Evolutionary conservation across 2,888 invertebrate genomes (phyloP), one percentile per base, ranked within the genome.

Genomic region (Cheilosia scutellata): DNA sequence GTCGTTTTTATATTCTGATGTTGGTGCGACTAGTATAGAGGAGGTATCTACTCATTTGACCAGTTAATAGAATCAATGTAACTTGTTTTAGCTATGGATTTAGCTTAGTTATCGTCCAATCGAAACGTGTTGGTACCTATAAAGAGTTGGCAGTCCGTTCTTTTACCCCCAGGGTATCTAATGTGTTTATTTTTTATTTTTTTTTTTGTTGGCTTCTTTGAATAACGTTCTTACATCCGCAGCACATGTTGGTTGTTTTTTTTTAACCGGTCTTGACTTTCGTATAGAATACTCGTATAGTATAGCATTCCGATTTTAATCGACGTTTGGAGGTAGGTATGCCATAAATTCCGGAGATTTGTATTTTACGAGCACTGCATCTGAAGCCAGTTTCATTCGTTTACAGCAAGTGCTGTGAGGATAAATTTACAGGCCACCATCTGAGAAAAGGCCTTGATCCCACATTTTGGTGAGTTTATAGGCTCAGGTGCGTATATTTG

Each of bases 301-400:
- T 27, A 51, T 51, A 27, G 49, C 84, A 84, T 84, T 84, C 71
- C 80, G 71, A 80, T 71, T 65, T 57, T 60, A 76, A 84, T 75
- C 80, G 66, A 76, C 63, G 70, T 57, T 66, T 72, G 74, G 70
- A 27, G 25, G 27, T 13, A 47, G 20, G 47, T 74, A 74, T 79
- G 84, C 79, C 44, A 84, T 79, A 80, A 84, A 84, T 84, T 80
- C 84, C 80, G 29, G 13, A 71, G 80, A 80, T 80, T 44, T 53
- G 58, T 68, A 68, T 68, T 83, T 74, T 63, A 78, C 47, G 40
- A 82, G 58, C 29, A 27, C 20, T 49, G 58, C 72, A 60, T 55
- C 62, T 62, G 62, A 25, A 51, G 47, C 47, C 29, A 62, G 42
- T 47, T 49, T 4, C 20, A 62, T 70, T 77, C 47, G 31, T 37